These are phyloP conservation scores for Podarcis cretensis DNA, from an alignment of 2,113 vertebrate genomes.

Conservation along the genomic window DNA sequence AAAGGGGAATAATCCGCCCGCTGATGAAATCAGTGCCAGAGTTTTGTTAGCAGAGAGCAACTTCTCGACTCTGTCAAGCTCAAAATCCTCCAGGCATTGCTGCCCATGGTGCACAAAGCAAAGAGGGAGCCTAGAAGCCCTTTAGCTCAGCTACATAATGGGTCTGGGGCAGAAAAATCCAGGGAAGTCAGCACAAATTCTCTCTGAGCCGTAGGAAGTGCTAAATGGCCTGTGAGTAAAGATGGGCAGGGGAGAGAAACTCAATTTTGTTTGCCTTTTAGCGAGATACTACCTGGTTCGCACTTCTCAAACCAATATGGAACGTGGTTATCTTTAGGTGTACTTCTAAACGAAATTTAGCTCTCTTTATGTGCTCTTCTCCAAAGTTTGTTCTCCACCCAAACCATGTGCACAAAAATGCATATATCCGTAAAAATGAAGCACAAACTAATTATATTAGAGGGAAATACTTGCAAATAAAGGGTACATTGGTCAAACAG, in stretches of 20 bases:
- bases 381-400: too few relatives aligned
- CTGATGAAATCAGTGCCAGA: not conserved
- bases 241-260: too few relatives aligned
- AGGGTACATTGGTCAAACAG: not conserved
- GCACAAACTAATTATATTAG: too few relatives aligned
- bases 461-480: too few relatives aligned
- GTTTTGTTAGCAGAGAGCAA: not conserved
- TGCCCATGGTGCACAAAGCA: not conserved
- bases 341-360: too few relatives aligned
- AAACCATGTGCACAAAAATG: too few relatives aligned
- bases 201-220: fast-evolving
- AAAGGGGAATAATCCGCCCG: conserved; percentile 23
- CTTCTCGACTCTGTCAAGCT: not conserved
- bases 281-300: too few relatives aligned
- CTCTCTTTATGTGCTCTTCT: too few relatives aligned
- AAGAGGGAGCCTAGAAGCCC: not conserved
- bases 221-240: conserved; percentile 69
- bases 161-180: not conserved
- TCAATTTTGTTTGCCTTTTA: too few relatives aligned
- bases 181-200: not conserved
- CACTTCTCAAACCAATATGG: too few relatives aligned
- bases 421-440: too few relatives aligned
- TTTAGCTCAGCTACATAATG: not conserved
- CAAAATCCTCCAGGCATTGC: not conserved
- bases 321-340: too few relatives aligned